Conservation (phyloP, 2,888 invertebrate genomes). For the Augochlorella aurata region DNA sequence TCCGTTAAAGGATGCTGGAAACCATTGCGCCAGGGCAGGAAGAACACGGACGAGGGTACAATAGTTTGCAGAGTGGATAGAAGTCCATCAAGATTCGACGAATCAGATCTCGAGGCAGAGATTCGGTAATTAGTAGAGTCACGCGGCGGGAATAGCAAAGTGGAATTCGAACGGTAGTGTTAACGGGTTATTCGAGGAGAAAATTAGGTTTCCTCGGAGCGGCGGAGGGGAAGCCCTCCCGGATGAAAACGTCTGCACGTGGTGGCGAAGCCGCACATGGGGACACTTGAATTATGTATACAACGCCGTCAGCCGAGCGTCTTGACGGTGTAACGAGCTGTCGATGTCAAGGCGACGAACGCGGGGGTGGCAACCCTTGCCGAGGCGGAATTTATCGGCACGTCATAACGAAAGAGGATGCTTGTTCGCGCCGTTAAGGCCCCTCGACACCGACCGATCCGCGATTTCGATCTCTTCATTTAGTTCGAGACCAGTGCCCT, state of each 20-base stretch:
- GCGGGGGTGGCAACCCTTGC: conserved; percentile 45
- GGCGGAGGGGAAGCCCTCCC: conserved; percentile 39
- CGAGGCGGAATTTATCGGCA: conserved; percentile 49
- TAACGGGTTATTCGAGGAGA: conserved; percentile 30
- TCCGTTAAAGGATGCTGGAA: too few relatives aligned
- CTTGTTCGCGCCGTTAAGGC: conserved; percentile 45
- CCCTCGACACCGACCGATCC: conserved; percentile 16
- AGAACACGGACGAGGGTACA: neutral
- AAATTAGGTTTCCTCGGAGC: conserved; percentile 47
- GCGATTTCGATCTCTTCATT: conserved; percentile 56
- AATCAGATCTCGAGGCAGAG: neutral
- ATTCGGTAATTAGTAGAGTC: neutral
- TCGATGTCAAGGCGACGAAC: conserved; percentile 59
- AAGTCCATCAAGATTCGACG: neutral
- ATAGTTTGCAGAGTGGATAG: neutral
- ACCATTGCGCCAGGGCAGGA: too few relatives aligned
- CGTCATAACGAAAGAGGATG: conserved; percentile 57
- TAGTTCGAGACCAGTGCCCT: conserved; percentile 25
- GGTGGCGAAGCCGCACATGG: conserved; percentile 53
- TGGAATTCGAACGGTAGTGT: neutral
- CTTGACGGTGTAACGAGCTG: conserved; percentile 58
- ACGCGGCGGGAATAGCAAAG: neutral
- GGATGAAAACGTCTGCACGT: conserved; percentile 52
- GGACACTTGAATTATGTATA: conserved; percentile 63
- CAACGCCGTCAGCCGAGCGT: conserved; percentile 41